A percentile compares a stretch with the other conserved stretches of the same genome.
phyloP scores from a whole-genome alignment of 2,797 vertebrate genomes.

The Pangasius mekongensis region DNA sequence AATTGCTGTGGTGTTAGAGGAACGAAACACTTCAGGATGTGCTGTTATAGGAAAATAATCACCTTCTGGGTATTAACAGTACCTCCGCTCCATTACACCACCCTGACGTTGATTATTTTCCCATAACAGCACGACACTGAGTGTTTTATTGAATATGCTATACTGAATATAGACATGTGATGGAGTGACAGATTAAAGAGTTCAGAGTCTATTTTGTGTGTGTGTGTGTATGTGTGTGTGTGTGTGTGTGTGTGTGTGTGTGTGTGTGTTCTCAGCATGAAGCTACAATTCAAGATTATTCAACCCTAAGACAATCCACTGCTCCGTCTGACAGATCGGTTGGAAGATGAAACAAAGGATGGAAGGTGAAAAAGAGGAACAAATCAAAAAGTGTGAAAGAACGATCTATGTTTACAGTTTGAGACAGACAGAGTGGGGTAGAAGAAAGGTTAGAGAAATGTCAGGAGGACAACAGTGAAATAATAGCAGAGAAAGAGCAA shows the following conservation, averaged over 20 bases:
- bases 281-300: neutral
- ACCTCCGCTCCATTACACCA: neutral
- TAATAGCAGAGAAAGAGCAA: neutral
- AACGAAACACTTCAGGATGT: neutral
- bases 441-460: neutral
- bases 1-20: neutral
- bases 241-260: neutral
- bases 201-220: neutral
- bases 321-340: neutral
- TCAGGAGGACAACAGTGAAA: neutral
- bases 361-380: neutral
- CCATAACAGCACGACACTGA: neutral
- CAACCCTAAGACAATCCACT: neutral
- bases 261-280: neutral
- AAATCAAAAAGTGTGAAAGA: neutral
- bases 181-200: neutral
- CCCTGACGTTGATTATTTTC: neutral
- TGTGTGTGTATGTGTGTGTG: neutral
- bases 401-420: neutral
- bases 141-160: neutral
- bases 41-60: neutral
- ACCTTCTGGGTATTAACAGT: neutral
- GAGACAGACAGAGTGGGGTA: neutral
- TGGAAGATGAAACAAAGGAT: neutral
- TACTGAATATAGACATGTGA: neutral